Percentiles rank a stretch among this genome's conserved stretches.
Conservation (phyloP, 2,888 invertebrate genomes). For the Pristionchus exspectatus region DNA sequence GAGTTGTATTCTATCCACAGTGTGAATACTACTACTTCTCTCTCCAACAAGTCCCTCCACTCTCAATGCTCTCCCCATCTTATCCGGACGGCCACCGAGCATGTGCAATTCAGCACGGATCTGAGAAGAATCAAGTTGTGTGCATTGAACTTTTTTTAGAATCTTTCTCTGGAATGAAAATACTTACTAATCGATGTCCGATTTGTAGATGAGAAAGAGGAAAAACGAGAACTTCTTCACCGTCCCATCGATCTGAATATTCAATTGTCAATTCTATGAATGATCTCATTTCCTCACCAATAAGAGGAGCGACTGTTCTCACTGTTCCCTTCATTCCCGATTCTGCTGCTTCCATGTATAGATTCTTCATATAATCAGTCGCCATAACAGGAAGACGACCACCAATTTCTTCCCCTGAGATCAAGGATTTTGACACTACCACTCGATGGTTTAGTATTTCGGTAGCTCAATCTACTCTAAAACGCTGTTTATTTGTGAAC, state of each 20-base stretch:
- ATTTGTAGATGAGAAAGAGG: constrained; percentile 28
- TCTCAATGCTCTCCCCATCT: background rate
- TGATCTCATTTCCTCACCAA: constrained; percentile 12
- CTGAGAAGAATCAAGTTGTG: background rate
- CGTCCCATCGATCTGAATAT: constrained; percentile 18
- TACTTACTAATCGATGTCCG: constrained; percentile 39
- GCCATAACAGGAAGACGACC: background rate
- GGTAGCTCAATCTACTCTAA: no score
- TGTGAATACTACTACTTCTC: background rate
- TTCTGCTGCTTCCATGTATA: constrained; percentile 34
- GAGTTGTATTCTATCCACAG: background rate
- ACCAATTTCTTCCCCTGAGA: constrained; percentile 19
- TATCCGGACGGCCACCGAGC: constrained; percentile 23
- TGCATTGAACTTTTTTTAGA: no score
- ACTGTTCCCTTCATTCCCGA: constrained; percentile 34
- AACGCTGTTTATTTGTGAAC: no score
- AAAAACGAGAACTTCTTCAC: constrained; percentile 46
- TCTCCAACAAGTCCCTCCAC: background rate
- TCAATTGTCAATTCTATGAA: background rate
- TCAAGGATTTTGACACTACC: background rate
- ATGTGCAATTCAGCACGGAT: constrained; percentile 40
- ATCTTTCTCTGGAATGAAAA: background rate
- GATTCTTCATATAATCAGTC: constrained; percentile 22
- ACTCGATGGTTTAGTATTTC: no score
- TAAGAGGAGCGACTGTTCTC: constrained; percentile 42